A percentile compares a stretch with the other conserved stretches of the same genome.
These are phyloP conservation scores for Aethes cnicana DNA, from an alignment of 2,888 invertebrate species.

Conservation along the genomic window DNA sequence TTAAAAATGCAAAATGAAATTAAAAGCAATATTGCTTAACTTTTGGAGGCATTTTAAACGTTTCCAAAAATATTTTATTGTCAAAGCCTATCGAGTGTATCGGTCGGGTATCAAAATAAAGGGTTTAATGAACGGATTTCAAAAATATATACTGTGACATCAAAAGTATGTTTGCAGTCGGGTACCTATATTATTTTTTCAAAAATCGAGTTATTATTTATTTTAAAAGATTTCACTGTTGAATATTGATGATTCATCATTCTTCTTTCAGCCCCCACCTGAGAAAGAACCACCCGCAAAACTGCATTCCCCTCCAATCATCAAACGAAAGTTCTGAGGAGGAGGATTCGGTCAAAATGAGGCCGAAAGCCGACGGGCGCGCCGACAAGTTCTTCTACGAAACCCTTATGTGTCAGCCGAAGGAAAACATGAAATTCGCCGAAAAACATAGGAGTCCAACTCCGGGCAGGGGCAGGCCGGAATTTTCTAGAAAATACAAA, in stretches of 20 bases:
- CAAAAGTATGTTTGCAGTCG: no score
- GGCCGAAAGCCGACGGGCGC: constrained; percentile 52
- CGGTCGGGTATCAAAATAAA: no score
- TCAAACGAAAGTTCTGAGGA: constrained; percentile 69
- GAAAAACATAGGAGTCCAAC: constrained; percentile 44
- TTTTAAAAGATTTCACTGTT: no score
- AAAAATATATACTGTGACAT: no score
- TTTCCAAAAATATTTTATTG: no score
- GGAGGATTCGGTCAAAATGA: constrained; percentile 44
- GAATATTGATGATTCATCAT: constrained; percentile 1
- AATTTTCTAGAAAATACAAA: constrained; percentile 53
- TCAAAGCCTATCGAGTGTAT: no score
- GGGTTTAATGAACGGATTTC: no score
- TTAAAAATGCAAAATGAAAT: no score
- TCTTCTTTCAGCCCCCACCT: constrained; percentile 46
- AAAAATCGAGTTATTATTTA: no score
- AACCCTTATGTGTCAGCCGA: constrained; percentile 62
- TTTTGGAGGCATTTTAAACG: no score
- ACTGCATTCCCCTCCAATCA: constrained; percentile 51
- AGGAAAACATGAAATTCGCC: constrained; percentile 38
- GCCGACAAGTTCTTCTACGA: constrained; percentile 70
- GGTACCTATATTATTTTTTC: no score
- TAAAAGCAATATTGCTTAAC: no score
- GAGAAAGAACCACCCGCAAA: constrained; percentile 51
- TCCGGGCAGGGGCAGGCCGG: constrained; percentile 44